phyloP scores from a whole-genome alignment of 2,113 vertebrate species.

The Tragelaphus buxtoni region DNA sequence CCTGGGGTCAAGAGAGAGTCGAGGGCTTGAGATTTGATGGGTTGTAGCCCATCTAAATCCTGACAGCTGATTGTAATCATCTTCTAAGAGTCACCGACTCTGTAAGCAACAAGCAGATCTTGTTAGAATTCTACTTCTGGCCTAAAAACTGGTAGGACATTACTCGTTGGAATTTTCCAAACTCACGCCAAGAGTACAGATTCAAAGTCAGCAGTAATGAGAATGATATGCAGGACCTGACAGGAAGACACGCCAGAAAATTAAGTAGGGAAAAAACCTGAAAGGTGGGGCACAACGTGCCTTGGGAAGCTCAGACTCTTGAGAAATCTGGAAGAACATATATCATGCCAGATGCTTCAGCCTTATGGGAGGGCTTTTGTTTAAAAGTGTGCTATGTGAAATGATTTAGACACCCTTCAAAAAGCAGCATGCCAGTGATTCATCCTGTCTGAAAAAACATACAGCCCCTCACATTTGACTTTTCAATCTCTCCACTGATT shows the following conservation, averaged over 20 bases:
- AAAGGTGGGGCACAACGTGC: not conserved
- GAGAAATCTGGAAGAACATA: not conserved
- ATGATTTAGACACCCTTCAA: constrained; percentile 16
- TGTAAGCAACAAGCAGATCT: constrained; percentile 4
- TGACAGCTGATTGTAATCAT: not conserved
- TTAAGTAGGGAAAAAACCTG: not conserved
- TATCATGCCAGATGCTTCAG: constrained; percentile 18
- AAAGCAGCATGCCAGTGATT: not conserved
- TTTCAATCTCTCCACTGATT: not conserved
- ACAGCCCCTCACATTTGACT: not conserved
- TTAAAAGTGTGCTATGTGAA: not conserved
- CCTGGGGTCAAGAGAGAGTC: not conserved
- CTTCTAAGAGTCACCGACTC: not conserved
- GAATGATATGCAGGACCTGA: not conserved
- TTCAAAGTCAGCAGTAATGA: constrained; percentile 20
- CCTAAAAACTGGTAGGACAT: not conserved
- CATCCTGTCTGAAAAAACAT: not conserved
- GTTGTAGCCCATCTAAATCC: not conserved
- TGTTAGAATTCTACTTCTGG: constrained; percentile 39
- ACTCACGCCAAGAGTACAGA: constrained; percentile 26
- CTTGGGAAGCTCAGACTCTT: not conserved
- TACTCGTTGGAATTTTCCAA: constrained; percentile 46
- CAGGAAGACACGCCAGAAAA: not conserved
- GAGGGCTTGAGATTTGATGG: not conserved
- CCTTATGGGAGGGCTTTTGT: not conserved